phyloP scores from a whole-genome alignment of 2,113 vertebrate species.

The Puma concolor region DNA sequence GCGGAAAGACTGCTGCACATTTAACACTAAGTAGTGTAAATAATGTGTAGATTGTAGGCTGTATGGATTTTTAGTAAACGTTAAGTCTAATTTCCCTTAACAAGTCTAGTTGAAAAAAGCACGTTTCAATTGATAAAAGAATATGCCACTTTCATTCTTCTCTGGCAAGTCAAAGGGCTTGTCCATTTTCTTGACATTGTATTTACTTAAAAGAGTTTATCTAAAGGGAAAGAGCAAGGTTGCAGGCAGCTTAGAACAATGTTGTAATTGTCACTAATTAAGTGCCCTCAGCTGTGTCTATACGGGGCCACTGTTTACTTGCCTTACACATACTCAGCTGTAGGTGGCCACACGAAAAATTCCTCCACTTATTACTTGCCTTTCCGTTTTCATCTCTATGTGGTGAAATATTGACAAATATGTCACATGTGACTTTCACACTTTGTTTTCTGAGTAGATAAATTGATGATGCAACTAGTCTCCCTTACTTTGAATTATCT shows the following conservation, averaged over 20 bases:
- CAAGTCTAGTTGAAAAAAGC: background rate
- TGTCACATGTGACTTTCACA: constrained; percentile 75
- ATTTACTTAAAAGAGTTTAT: constrained; percentile 88
- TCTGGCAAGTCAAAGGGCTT: constrained; percentile 67
- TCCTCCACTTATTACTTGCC: constrained; percentile 66
- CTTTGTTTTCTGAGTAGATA: constrained; percentile 80
- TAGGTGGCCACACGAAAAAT: constrained; percentile 73
- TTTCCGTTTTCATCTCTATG: constrained; percentile 73
- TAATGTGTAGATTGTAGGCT: background rate
- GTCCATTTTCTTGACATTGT: constrained; percentile 78
- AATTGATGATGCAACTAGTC: constrained; percentile 59
- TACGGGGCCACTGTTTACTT: constrained; percentile 85
- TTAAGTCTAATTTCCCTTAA: constrained; percentile 47
- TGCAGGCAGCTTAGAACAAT: constrained; percentile 84
- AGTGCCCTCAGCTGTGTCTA: constrained; percentile 92
- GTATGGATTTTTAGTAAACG: constrained; percentile 24
- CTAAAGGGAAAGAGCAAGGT: constrained; percentile 83
- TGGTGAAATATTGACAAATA: constrained; percentile 81
- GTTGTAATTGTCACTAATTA: constrained; percentile 85
- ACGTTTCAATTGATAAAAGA: constrained; percentile 59
- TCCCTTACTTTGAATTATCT: constrained; percentile 58
- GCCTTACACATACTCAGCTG: constrained; percentile 81
- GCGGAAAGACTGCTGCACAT: background rate
- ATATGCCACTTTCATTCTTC: constrained; percentile 49
- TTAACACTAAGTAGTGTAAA: constrained; percentile 10